These are phyloP conservation scores for Rhingia rostrata DNA, from an alignment of 2,888 invertebrate species.

Conservation along the genomic window DNA sequence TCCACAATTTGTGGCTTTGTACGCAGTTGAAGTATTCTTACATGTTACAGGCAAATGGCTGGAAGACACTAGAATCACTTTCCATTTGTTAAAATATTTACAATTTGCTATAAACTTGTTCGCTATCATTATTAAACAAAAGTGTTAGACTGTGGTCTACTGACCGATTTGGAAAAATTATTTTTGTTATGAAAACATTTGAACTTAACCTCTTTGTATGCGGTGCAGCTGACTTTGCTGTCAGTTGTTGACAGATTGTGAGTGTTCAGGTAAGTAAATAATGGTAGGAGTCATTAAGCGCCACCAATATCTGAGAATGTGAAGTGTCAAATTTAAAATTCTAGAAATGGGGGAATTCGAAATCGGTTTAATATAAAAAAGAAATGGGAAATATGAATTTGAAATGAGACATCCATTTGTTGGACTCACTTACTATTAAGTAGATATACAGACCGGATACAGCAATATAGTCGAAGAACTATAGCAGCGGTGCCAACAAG, in stretches of 20 bases:
- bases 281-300: too few relatives aligned
- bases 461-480: too few relatives aligned
- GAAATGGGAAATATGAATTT: too few relatives aligned
- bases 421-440: too few relatives aligned
- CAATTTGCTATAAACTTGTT: constrained; percentile 35
- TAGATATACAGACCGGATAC: too few relatives aligned
- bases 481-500: too few relatives aligned
- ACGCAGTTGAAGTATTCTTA: constrained; percentile 15
- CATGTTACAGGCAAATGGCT: background rate
- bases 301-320: too few relatives aligned
- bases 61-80: background rate
- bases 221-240: constrained; percentile 40
- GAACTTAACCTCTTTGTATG: constrained; percentile 37
- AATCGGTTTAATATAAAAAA: too few relatives aligned
- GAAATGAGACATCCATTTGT: too few relatives aligned
- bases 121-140: constrained; percentile 43
- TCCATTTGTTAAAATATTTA: constrained; percentile 40
- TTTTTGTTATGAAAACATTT: constrained; percentile 60
- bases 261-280: background rate
- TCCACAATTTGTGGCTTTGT: background rate
- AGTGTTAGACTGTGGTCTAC: background rate
- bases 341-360: too few relatives aligned
- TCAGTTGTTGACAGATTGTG: background rate
- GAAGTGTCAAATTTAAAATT: too few relatives aligned
- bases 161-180: background rate